These are phyloP conservation scores for Myopa tessellatipennis DNA, from an alignment of 2,888 invertebrate species.

Conservation along the genomic window DNA sequence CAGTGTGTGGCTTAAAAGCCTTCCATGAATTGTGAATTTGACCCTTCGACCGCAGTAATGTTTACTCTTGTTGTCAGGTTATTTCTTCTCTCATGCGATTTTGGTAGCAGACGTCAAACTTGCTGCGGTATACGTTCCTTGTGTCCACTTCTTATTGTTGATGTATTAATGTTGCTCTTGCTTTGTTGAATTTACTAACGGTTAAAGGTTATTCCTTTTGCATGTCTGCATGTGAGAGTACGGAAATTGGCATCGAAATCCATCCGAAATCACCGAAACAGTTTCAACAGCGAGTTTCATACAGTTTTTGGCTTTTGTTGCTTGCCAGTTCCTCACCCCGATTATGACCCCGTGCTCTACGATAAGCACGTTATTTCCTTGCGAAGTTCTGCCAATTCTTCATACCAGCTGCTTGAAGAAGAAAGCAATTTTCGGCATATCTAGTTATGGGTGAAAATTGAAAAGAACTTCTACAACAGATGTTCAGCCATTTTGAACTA, in stretches of 20 bases:
- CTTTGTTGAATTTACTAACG: too few species aligned
- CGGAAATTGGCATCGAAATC: background rate
- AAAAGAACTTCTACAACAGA: too few species aligned
- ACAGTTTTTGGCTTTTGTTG: background rate
- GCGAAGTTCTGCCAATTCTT: too few species aligned
- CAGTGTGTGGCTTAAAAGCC: constrained; percentile 9
- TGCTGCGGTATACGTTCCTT: background rate
- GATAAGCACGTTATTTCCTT: too few species aligned
- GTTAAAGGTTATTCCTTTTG: background rate
- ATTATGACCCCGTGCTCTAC: too few species aligned
- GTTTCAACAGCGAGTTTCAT: too few species aligned
- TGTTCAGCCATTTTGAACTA: too few species aligned
- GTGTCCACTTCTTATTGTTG: background rate
- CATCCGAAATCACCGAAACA: too few species aligned
- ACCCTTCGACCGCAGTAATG: constrained; percentile 28
- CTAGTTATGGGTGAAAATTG: too few species aligned
- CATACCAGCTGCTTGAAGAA: too few species aligned
- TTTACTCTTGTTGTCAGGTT: constrained; percentile 3
- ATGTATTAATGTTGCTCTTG: background rate
- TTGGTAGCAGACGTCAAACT: constrained; percentile 12
- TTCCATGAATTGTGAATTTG: constrained; percentile 15
- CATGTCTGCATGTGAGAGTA: background rate
- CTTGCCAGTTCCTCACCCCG: too few species aligned
- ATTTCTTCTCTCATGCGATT: constrained; percentile 6
- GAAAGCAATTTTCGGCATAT: too few species aligned